These are phyloP conservation scores for Andrena haemorrhoa DNA, from an alignment of 2,888 invertebrate genomes.

Conservation along the genomic window DNA sequence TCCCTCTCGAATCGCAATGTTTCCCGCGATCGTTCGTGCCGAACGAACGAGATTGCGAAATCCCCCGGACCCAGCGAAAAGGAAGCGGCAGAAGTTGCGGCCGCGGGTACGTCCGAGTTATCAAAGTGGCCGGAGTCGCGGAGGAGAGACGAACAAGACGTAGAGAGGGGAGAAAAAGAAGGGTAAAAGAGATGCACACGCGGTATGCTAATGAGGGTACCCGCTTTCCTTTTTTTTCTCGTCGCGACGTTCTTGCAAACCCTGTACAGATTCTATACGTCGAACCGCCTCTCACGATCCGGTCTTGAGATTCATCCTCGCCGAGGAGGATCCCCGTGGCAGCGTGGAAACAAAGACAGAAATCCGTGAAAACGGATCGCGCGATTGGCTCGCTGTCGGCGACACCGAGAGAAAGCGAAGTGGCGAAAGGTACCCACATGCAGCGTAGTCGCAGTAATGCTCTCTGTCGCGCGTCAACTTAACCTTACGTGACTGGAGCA, in stretches of 20 bases:
- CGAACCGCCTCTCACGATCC: slow-evolving; percentile 48
- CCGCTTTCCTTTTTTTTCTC: slow-evolving; percentile 38
- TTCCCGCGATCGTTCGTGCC: not conserved
- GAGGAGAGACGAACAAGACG: slow-evolving; percentile 2
- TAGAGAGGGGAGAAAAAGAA: not conserved
- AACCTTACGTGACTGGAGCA: not conserved
- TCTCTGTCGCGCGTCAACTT: not conserved
- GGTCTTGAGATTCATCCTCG: slow-evolving; percentile 46
- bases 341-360: slow-evolving; percentile 66
- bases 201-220: slow-evolving; percentile 59
- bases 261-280: slow-evolving; percentile 51
- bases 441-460: not conserved
- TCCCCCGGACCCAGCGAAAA: slow-evolving; percentile 4
- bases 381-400: slow-evolving; percentile 52
- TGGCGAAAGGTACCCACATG: not conserved
- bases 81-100: slow-evolving; percentile 18
- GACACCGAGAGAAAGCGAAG: slow-evolving; percentile 29
- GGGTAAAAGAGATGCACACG: slow-evolving; percentile 32
- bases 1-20: not conserved
- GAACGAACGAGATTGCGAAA: slow-evolving; percentile 35
- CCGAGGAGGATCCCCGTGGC: slow-evolving; percentile 4
- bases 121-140: slow-evolving; percentile 44
- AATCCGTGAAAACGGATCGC: slow-evolving; percentile 63
- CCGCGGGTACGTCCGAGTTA: slow-evolving; percentile 33
- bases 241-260: slow-evolving; percentile 45